These are phyloP conservation scores for Acestrorhynchus altus DNA, from an alignment of 2,797 vertebrate genomes.

Conservation along the genomic window DNA sequence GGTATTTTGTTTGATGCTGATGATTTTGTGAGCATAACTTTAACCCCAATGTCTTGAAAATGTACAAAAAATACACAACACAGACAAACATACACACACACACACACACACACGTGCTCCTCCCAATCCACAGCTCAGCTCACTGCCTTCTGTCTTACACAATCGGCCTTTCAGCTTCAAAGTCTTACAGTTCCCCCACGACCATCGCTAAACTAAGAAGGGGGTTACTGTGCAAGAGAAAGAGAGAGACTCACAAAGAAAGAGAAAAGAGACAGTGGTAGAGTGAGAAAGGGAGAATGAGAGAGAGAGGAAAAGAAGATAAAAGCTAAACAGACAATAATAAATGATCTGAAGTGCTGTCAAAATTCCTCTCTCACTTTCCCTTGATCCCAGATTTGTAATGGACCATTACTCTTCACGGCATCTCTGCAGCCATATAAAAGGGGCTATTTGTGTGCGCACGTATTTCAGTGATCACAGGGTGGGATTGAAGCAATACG, in stretches of 20 bases:
- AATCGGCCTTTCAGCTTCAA: neutral
- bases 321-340: neutral
- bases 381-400: slow-evolving; percentile 29
- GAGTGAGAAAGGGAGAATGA: neutral
- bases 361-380: slow-evolving; percentile 8
- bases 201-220: too few relatives aligned
- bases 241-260: too few relatives aligned
- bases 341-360: neutral
- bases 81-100: too few relatives aligned
- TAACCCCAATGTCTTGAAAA: too few relatives aligned
- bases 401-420: slow-evolving; percentile 23
- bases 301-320: neutral
- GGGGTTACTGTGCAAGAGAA: neutral
- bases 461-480: neutral
- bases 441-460: neutral
- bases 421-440: neutral
- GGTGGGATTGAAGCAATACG: neutral
- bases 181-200: neutral
- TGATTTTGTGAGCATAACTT: too few relatives aligned
- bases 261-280: neutral
- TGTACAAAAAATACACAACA: too few relatives aligned
- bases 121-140: too few relatives aligned
- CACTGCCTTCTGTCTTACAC: neutral
- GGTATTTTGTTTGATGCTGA: too few relatives aligned
- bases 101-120: too few relatives aligned